Evolutionary conservation across 2,113 vertebrate species (phyloP).

Genomic region (Motacilla tschutschensis): DNA sequence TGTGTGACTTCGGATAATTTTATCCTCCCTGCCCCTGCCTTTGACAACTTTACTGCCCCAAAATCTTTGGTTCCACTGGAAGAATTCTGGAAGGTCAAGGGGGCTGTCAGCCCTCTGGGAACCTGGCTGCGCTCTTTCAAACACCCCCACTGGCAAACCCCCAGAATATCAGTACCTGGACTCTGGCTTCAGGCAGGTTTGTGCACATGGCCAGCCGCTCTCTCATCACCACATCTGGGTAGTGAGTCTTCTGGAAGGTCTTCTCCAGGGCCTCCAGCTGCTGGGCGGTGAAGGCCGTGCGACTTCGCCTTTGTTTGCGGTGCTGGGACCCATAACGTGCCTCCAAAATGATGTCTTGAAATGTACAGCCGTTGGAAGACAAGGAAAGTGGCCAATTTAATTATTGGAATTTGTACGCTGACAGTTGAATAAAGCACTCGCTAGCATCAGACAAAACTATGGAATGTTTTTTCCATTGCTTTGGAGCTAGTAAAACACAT

Average conservation of each 20-base stretch:
- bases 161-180: conserved; percentile 80
- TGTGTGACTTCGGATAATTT: not conserved
- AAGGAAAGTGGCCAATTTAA: conserved; percentile 89
- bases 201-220: conserved; percentile 98
- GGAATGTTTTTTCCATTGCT: not conserved
- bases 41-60: not conserved
- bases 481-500: not conserved
- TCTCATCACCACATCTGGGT: conserved; percentile 97
- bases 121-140: not conserved
- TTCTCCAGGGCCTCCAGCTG: conserved; percentile 97
- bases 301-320: conserved; percentile 95
- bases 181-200: conserved; percentile 95
- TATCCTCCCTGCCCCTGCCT: not conserved
- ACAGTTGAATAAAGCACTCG: not conserved
- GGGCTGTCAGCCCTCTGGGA: not conserved
- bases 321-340: conserved; percentile 98
- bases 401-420: conserved; percentile 75
- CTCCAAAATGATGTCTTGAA: conserved; percentile 99
- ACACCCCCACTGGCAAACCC: not conserved
- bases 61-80: not conserved
- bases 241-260: conserved; percentile 98
- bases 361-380: conserved; percentile 95
- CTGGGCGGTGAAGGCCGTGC: conserved; percentile 95
- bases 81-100: not conserved
- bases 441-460: not conserved